These are phyloP conservation scores for Agrochola lychnidis DNA, from an alignment of 2,888 invertebrate species.

Conservation along the genomic window DNA sequence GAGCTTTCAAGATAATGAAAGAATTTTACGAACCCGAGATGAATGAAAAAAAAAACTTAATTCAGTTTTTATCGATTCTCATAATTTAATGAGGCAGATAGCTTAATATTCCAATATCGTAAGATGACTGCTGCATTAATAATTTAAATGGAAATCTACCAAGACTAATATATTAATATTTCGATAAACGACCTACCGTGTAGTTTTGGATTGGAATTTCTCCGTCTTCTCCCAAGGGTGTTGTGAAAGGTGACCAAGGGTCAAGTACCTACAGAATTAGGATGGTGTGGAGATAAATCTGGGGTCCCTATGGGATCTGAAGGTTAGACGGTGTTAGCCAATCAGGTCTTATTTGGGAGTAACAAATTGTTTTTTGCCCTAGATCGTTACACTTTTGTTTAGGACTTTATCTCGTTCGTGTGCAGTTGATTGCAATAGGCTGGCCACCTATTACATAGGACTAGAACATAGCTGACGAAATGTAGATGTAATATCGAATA, in stretches of 20 bases:
- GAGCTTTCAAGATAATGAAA: neutral
- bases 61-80: neutral
- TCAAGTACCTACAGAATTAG: constrained; percentile 1
- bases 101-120: neutral
- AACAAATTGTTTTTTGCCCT: neutral
- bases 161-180: constrained; percentile 1
- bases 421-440: too few relatives aligned
- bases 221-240: constrained; percentile 10
- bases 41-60: constrained; percentile 1
- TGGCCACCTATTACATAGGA: too few relatives aligned
- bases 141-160: constrained; percentile 19
- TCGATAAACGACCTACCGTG: neutral
- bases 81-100: neutral
- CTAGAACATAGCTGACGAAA: too few relatives aligned
- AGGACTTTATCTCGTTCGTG: neutral
- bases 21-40: neutral
- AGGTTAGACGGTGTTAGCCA: constrained; percentile 11
- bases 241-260: constrained; percentile 27
- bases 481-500: too few relatives aligned
- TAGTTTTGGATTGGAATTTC: neutral
- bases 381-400: neutral
- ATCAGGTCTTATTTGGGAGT: constrained; percentile 6
- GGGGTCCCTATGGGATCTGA: constrained; percentile 31
- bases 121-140: neutral
- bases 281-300: constrained; percentile 32